Conservation (phyloP, 2,888 invertebrate genomes). For the Patella pellucida region DNA sequence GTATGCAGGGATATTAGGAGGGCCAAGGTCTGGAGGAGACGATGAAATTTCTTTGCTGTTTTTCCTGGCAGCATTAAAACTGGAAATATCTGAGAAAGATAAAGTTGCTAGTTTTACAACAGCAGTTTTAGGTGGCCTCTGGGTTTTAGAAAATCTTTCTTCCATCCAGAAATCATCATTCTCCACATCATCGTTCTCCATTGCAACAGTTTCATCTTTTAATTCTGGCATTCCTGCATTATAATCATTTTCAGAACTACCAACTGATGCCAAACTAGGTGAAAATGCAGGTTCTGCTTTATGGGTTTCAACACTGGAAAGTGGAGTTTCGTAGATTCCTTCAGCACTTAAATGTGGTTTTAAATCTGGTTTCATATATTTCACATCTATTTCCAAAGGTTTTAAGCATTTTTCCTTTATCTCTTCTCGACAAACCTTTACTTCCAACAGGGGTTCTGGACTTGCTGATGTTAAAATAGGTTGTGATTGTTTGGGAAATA, state of each 20-base stretch:
- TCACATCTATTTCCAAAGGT: slow-evolving; percentile 21
- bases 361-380: not conserved
- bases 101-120: slow-evolving; percentile 43
- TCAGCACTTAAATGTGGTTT: slow-evolving; percentile 23
- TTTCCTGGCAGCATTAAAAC: slow-evolving; percentile 7
- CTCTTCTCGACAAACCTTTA: not conserved
- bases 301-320: slow-evolving; percentile 38
- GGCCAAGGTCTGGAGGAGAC: slow-evolving; percentile 48
- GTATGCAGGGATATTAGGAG: slow-evolving; percentile 35
- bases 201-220: slow-evolving; percentile 1
- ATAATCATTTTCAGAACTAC: slow-evolving; percentile 20
- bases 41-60: slow-evolving; percentile 14
- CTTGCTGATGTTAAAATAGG: not conserved
- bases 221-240: not conserved
- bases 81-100: slow-evolving; percentile 39
- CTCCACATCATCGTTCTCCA: not conserved
- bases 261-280: slow-evolving; percentile 17
- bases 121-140: slow-evolving; percentile 36
- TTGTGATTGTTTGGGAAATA: not conserved
- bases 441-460: not conserved
- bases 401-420: slow-evolving; percentile 18
- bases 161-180: slow-evolving; percentile 13
- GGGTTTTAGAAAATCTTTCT: slow-evolving; percentile 3
- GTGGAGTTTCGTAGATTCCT: slow-evolving; percentile 35
- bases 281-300: slow-evolving; percentile 20